Conservation (phyloP, 2,888 invertebrate genomes). For the Hofmannophila pseudospretella region DNA sequence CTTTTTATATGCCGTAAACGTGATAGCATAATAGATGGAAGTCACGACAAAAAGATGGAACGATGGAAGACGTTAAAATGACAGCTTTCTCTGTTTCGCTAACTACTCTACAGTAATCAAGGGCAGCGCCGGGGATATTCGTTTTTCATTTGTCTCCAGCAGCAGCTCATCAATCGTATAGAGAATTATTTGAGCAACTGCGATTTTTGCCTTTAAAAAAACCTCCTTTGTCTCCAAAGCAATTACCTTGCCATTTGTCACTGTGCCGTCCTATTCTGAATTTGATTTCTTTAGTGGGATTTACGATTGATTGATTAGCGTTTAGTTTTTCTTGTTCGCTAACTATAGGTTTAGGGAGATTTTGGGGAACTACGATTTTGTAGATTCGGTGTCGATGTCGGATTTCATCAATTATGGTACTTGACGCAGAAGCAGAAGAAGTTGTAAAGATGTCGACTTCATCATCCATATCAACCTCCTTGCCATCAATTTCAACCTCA, state of each 20-base stretch:
- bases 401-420: no score
- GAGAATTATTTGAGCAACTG: constrained; percentile 51
- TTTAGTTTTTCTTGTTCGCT: constrained; percentile 14
- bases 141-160: constrained; percentile 52
- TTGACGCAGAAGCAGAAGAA: no score
- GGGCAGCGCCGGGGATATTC: constrained; percentile 35
- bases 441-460: no score
- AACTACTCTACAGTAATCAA: constrained; percentile 35
- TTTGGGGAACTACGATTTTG: neutral
- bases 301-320: constrained; percentile 63
- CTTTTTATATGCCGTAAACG: no score
- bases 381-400: no score
- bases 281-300: constrained; percentile 59
- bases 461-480: no score
- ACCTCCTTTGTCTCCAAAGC: constrained; percentile 51
- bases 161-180: constrained; percentile 60
- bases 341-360: constrained; percentile 4
- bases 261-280: constrained; percentile 41
- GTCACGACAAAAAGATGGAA: no score
- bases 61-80: no score
- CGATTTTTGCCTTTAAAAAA: constrained; percentile 44
- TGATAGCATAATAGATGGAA: no score
- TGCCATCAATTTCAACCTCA: no score
- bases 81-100: neutral
- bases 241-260: constrained; percentile 74